Evolutionary conservation across 1,140 invertebrate species (phyloP), one percentile per base, ranked within the genome.

Genomic region (Drosophila tsacasi): DNA sequence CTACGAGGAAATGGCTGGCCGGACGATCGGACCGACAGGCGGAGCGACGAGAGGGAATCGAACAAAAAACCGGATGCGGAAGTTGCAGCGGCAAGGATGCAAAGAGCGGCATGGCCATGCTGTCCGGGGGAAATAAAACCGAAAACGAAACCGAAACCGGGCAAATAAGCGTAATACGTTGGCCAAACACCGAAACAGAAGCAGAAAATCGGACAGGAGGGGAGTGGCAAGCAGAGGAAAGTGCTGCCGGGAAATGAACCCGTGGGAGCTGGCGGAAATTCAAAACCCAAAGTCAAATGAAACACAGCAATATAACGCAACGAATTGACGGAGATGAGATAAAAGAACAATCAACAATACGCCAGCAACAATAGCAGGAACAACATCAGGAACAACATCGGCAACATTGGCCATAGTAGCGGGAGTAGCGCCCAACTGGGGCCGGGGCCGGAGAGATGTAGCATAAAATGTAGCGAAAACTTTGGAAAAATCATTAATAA

Each of bases 401-500:
- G n/a, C 55, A 57, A 44, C 25, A 59, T 35, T 57, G 54, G 54
- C 44, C 44, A 46, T 30, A 57, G 58, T 21, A 9, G 19, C 32
- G 37, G 21, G 44, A 67, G 60, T 44, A 40, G 60, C 50, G 49
- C 32, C 52, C 76, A 52, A 54, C 68, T 65, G 77, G 66, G 35
- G 47, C 23, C 15, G 59, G 72, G 30, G n/a, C n/a, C n/a, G n/a
- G n/a, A 68, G 78, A 79, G 84, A 89, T 84, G 81, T 81, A 89
- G 78, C 78, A 89, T 90, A 89, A 89, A 89, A 90, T 89, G 85
- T 90, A 90, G 81, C 85, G 85, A 90, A 90, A 90, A 90, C 85
- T 90, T 90, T 90, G 85, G 79, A 90, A 89, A 90, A 90, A 90
- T 90, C 85, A 90, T 90, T 90, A 90, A 90, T 90, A 90, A 90